Evolutionary conservation across 1,140 invertebrate genomes (phyloP).

Genomic region (Ips nitidus): DNA sequence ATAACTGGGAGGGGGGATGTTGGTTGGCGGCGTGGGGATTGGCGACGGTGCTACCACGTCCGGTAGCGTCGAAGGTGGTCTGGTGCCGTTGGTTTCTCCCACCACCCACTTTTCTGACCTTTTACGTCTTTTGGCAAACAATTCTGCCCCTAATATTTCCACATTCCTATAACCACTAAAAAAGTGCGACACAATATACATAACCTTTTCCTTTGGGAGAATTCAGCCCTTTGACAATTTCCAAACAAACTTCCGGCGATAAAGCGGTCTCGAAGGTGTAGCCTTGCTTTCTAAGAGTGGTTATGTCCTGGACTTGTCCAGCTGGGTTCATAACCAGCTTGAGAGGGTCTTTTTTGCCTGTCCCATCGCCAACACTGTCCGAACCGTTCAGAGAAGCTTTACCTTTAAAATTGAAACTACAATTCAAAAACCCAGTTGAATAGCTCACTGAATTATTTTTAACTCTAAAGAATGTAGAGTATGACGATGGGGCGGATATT

Average conservation of each 20-base stretch:
- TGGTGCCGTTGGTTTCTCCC: conserved; percentile 64
- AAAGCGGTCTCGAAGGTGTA: conserved; percentile 64
- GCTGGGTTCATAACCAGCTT: conserved; percentile 80
- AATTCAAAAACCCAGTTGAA: background rate
- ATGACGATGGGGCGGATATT: background rate
- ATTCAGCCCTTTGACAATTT: conserved; percentile 75
- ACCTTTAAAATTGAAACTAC: conserved; percentile 29
- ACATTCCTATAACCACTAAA: conserved; percentile 4
- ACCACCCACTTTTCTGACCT: conserved; percentile 86
- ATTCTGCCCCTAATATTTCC: conserved; percentile 68
- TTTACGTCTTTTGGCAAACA: conserved; percentile 85
- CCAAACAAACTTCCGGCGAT: conserved; percentile 70
- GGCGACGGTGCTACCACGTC: conserved; percentile 48
- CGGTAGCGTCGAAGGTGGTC: conserved; percentile 39
- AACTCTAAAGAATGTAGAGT: background rate
- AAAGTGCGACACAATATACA: background rate
- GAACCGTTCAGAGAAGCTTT: conserved; percentile 36
- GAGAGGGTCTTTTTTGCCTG: conserved; percentile 61
- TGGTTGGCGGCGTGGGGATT: conserved; percentile 49
- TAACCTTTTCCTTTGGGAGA: conserved; percentile 75
- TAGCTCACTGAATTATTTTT: background rate
- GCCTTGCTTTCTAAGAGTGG: conserved; percentile 60
- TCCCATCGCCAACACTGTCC: conserved; percentile 33
- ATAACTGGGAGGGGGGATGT: conserved; percentile 51
- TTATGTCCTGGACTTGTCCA: conserved; percentile 71